Base-by-base conservation (phyloP, 2,888 invertebrate species). In the Leptinotarsa peninsularis region DNA sequence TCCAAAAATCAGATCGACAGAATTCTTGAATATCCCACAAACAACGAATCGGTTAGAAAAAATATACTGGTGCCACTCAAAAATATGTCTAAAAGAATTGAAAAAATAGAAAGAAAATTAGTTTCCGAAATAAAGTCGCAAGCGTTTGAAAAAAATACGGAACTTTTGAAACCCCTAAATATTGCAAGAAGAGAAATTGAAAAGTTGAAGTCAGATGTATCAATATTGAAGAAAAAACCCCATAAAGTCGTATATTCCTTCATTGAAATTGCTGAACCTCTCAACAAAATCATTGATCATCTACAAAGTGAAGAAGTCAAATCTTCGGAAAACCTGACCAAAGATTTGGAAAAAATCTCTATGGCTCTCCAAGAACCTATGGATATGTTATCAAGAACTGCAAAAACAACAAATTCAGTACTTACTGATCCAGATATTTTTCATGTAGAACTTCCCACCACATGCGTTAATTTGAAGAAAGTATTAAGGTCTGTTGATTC, bases 391-490 rank as follows among this genome's bases (percentile, higher is more conserved):
- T 63, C 74, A 4, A 74, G 75, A 69, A 66, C 77, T 69, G 58
- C 82, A 18, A 60, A 66, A 21, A 77, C 75, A 60, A 77, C 81
- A 7, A 82, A 81, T 75, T 76, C 77, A 15, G 76, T 80, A 21
- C 76, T 80, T 60, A 77, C 73, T 66, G 80, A 79, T 76, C 49
- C 76, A 17, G 82, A 83, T 60, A 76, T 83, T 15, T 66, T 82
- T 13, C 52, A 75, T 49, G 43, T 82, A 50, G 83, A 83, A 75
- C 70, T 81, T 21, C 80, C 83, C 21, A 49, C 58, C 3, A 75
- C 82, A 49, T 67, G 71, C 52, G 71, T 79, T 49, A 72, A 71
- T 21, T 49, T 82, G 3, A 82, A 81, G 49, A 49, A 27, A 7
- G 73, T 78, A 21, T 17, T 75, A 21, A 27, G 60, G 13, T 78